phyloP scores from a whole-genome alignment of 2,113 vertebrate species.

The Proterorhinus semilunaris region DNA sequence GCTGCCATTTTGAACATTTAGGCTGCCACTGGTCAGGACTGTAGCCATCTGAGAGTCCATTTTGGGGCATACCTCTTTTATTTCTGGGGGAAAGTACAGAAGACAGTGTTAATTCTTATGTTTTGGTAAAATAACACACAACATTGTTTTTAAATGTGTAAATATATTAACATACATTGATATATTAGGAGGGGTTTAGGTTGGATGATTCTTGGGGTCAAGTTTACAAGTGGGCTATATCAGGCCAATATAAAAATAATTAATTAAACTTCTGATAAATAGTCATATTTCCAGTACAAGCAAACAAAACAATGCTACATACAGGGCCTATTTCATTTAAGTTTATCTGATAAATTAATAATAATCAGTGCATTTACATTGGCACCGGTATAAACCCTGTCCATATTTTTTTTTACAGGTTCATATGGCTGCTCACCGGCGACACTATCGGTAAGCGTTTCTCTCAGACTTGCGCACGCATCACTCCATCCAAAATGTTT shows the following conservation, averaged over 20 bases:
- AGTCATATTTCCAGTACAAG: neutral
- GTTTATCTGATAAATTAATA: neutral
- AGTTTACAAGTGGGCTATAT: constrained; percentile 18
- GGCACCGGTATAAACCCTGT: neutral
- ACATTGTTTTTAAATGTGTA: neutral
- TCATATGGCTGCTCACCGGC: constrained; percentile 1
- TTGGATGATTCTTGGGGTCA: constrained; percentile 42
- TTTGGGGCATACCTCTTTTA: constrained; percentile 70
- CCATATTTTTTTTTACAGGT: neutral
- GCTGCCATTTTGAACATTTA: constrained; percentile 69
- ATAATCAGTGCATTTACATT: neutral
- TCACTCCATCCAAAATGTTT: neutral
- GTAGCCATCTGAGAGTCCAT: constrained; percentile 74
- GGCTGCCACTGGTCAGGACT: constrained; percentile 72
- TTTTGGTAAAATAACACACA: neutral
- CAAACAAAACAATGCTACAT: neutral
- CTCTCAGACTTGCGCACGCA: constrained; percentile 4
- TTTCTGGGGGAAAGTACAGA: constrained; percentile 32
- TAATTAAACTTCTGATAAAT: neutral
- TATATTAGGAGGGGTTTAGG: neutral
- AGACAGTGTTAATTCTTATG: neutral
- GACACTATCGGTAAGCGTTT: constrained; percentile 4
- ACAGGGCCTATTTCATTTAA: neutral
- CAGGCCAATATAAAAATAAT: constrained; percentile 3
- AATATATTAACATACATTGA: neutral